Percentiles rank a stretch among this genome's conserved stretches.
These are phyloP conservation scores for Pararge aegeria DNA, from an alignment of 1,140 invertebrate species.

Conservation along the genomic window DNA sequence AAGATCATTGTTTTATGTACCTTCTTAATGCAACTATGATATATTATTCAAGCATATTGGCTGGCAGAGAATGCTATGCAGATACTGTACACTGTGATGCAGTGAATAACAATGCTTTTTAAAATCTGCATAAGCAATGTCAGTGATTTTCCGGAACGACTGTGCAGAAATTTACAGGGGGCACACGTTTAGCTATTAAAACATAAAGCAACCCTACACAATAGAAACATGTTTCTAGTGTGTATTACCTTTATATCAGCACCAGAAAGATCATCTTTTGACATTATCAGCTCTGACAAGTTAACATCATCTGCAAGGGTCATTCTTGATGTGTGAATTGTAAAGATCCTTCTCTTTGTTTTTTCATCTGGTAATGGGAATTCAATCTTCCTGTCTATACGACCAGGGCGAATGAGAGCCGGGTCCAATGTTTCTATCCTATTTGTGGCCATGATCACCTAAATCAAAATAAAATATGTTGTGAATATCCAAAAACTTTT, in stretches of 20 bases:
- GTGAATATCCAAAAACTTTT: too few species aligned
- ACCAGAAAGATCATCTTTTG: conserved; percentile 99
- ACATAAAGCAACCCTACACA: too few species aligned
- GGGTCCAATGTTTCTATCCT: conserved; percentile 99
- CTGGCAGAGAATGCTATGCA: too few species aligned
- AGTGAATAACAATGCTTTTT: too few species aligned
- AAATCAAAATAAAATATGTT: conserved; percentile 23
- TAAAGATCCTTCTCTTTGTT: conserved; percentile 98
- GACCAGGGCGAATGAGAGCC: conserved; percentile 97
- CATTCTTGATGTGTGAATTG: conserved; percentile 99
- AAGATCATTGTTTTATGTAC: neutral
- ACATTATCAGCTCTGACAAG: conserved; percentile 98
- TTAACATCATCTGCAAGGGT: conserved; percentile 98
- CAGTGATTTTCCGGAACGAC: too few species aligned
- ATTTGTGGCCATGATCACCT: conserved; percentile 99
- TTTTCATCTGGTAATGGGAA: conserved; percentile 99
- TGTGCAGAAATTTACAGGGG: too few species aligned
- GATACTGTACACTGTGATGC: too few species aligned
- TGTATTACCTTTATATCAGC: conserved; percentile 90
- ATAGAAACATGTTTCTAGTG: too few species aligned
- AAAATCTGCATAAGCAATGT: too few species aligned
- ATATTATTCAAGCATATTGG: too few species aligned
- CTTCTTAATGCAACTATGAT: too few species aligned
- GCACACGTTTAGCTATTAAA: too few species aligned
- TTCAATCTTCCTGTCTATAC: conserved; percentile 99